Evolutionary conservation across 2,113 vertebrate genomes (phyloP), one percentile per base, ranked within the genome.

Genomic region (Equus quagga): DNA sequence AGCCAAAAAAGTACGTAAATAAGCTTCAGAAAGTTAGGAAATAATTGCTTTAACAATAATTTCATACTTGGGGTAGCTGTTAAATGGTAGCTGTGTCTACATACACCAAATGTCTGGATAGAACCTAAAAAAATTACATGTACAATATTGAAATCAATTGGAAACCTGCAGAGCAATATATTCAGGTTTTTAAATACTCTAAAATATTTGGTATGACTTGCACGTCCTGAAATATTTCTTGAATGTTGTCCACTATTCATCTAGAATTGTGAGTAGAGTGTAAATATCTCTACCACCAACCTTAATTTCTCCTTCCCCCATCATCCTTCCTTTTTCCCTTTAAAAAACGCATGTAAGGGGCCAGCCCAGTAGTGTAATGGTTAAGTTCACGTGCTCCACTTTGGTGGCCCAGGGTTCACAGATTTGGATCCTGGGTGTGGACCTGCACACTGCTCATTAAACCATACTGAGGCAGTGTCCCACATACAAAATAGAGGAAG

Each of bases 31-130:
- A 83, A 75, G 15, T 67, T 93, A 60, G 3, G 1, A 19, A 89
- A 92, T 79, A 64, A 70, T 88, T 31, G 26, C 46, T 85, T 56
- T 73, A 80, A 84, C 8, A 94, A 33, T 73, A 92, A 72, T 82
- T 69, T 89, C 10, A n/a, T 54, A 94, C 56, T 62, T 81, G n/a
- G 33, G 0, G 8, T 84, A 73, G 49, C 67, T 81, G 41, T 90
- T 60, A 92, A 81, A 46, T 88, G 15, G 49, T 44, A 6, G 10
- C 28, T 51, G 17, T 78, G 28, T 41, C 49, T 67, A 62, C 6
- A 26, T 46, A 64, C 65, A n/a, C 36, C 64, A 58, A 81, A 65
- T 87, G 91, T n/a, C 15, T 76, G 28, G 10, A 70, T 84, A 41
- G n/a, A 78, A 85, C 4, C n/a, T 70, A 73, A 44, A 91, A 93